These are phyloP conservation scores for Holotrichia oblita DNA, from an alignment of 1,140 invertebrate genomes.

Conservation along the genomic window DNA sequence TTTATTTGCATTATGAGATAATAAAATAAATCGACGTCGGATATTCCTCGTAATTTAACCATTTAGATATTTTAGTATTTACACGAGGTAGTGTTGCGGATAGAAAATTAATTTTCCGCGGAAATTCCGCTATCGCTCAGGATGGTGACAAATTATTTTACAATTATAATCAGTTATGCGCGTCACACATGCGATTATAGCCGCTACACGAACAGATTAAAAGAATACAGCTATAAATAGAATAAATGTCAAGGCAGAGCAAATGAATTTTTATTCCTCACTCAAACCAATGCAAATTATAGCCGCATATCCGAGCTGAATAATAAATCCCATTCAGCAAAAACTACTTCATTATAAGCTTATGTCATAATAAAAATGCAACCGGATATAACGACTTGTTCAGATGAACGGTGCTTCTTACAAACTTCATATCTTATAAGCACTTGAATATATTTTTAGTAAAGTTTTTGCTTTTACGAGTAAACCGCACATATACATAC, in stretches of 20 bases:
- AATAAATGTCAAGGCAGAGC: conserved; percentile 25
- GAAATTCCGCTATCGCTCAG: conserved; percentile 2
- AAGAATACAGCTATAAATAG: conserved; percentile 20
- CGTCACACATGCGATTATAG: not conserved
- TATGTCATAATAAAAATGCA: conserved; percentile 7
- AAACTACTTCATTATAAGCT: not conserved
- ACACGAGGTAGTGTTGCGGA: not conserved
- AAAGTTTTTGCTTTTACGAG: not conserved
- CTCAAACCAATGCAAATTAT: not conserved
- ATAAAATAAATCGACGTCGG: too few relatives aligned
- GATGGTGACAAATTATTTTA: conserved; percentile 21
- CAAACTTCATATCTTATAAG: too few relatives aligned
- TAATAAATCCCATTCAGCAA: conserved; percentile 12
- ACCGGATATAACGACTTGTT: not conserved
- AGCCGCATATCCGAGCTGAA: not conserved
- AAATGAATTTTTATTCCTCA: conserved; percentile 18
- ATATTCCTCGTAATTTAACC: too few relatives aligned
- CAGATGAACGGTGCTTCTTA: not conserved
- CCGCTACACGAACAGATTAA: conserved; percentile 4
- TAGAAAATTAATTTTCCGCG: conserved; percentile 15
- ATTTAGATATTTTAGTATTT: not conserved
- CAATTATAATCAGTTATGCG: not conserved
- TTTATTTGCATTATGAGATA: too few relatives aligned
- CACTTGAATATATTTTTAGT: not conserved
- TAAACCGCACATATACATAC: not conserved